Evolutionary conservation across 2,888 invertebrate genomes (phyloP).

Genomic region (Ephialtes manifestator): DNA sequence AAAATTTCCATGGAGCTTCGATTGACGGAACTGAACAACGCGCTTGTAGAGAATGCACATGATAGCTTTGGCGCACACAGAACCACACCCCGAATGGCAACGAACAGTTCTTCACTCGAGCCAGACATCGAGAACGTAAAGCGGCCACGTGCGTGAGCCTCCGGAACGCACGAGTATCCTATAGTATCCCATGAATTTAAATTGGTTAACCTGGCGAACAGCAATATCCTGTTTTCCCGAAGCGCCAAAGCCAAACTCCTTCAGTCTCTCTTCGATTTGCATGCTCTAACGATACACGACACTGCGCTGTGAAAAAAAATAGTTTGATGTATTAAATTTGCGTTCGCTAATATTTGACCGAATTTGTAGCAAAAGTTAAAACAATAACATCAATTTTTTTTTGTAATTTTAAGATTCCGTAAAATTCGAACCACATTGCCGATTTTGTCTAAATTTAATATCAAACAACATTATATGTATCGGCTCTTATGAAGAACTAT

Average conservation of each 20-base stretch:
- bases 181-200: conserved; percentile 49
- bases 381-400: no score
- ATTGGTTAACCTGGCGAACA: conserved; percentile 58
- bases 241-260: conserved; percentile 20
- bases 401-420: no score
- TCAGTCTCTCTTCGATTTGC: neutral
- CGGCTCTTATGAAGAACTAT: no score
- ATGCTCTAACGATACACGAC: neutral
- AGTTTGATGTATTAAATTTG: no score
- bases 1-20: conserved; percentile 32
- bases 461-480: no score
- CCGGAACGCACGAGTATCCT: neutral
- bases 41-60: neutral
- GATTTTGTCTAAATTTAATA: no score
- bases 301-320: neutral
- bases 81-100: conserved; percentile 31
- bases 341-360: no score
- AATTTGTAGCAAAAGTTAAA: no score
- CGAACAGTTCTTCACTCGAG: conserved; percentile 29
- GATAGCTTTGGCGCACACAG: conserved; percentile 18
- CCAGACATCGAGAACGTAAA: conserved; percentile 17
- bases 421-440: no score
- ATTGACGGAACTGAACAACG: conserved; percentile 19
- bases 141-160: conserved; percentile 28
- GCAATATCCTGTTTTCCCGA: conserved; percentile 57